Evolutionary conservation across 2,113 vertebrate genomes (phyloP).

Genomic region (Pycnonotus jocosus): DNA sequence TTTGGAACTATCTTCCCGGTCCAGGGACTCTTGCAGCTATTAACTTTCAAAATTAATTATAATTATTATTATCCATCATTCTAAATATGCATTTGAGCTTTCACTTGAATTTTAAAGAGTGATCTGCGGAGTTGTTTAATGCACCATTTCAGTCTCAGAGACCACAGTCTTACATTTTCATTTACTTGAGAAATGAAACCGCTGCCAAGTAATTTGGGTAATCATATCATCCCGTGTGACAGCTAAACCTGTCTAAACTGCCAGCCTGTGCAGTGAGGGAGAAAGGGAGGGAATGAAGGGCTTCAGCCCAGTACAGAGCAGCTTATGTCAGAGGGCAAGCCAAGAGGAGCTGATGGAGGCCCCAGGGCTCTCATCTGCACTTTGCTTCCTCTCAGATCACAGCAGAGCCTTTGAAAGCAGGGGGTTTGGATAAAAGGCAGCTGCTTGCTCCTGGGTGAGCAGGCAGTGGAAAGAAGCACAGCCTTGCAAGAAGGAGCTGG

Average conservation of each 20-base stretch:
- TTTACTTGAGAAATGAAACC: constrained; percentile 18
- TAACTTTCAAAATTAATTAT: neutral
- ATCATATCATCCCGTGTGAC: neutral
- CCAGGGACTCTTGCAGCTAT: neutral
- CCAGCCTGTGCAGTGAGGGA: neutral
- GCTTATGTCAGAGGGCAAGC: neutral
- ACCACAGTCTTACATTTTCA: neutral
- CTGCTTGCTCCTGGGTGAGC: neutral
- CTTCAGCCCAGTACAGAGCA: accelerated
- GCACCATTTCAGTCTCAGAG: neutral
- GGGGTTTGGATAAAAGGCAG: neutral
- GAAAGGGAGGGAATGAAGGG: neutral
- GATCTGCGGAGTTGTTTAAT: neutral
- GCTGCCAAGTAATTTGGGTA: neutral
- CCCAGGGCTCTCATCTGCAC: neutral
- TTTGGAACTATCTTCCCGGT: neutral
- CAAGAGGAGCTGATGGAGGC: neutral
- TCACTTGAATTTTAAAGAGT: neutral
- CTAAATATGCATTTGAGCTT: neutral
- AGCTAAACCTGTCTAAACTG: neutral
- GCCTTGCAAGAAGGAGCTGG: neutral
- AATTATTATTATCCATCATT: neutral
- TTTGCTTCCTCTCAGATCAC: neutral
- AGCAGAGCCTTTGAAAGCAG: neutral
- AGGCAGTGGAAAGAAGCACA: neutral